phyloP scores from a whole-genome alignment of 2,113 vertebrate species.

The Piaya cayana region DNA sequence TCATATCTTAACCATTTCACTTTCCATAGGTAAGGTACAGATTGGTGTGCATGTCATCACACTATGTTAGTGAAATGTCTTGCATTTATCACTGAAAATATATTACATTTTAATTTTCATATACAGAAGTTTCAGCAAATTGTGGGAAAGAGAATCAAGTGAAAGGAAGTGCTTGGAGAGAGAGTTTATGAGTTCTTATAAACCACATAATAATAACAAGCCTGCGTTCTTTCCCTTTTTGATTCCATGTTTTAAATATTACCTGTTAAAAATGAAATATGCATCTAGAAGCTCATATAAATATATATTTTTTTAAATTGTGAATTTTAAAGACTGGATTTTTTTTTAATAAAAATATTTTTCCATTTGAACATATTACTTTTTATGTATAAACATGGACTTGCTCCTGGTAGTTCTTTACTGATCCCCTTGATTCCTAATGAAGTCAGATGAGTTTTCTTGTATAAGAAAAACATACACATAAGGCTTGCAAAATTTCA shows the following conservation, averaged over 20 bases:
- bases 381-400: neutral
- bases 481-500: neutral
- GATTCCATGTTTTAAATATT: neutral
- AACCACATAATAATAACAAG: neutral
- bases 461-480: neutral
- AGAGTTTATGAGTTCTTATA: neutral
- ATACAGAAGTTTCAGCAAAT: neutral
- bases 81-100: neutral
- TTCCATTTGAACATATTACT: neutral
- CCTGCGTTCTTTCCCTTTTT: neutral
- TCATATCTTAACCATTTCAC: neutral
- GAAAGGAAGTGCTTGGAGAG: neutral
- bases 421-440: neutral
- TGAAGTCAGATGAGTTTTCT: neutral
- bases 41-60: neutral
- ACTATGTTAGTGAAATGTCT: neutral
- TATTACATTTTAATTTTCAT: neutral
- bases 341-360: neutral
- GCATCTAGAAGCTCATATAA: neutral
- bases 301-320: neutral
- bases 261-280: neutral
- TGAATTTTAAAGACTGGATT: fast-evolving
- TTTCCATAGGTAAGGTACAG: neutral
- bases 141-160: neutral
- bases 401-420: neutral